Conservation (phyloP, 1,140 invertebrate species). For the Aporrectodea caliginosa region DNA sequence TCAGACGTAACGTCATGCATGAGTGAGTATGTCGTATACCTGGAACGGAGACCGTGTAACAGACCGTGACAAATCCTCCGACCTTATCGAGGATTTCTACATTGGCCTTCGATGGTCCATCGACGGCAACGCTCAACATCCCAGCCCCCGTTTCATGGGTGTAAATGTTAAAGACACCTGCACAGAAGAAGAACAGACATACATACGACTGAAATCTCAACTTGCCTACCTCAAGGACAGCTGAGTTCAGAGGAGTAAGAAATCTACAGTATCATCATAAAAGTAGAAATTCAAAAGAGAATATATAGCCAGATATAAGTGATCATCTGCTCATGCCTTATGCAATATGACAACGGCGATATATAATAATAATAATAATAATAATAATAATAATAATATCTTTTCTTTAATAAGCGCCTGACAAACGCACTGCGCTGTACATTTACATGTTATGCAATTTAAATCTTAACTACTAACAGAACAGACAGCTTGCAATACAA, state of each 20-base stretch:
- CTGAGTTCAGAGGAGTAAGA: too few species aligned
- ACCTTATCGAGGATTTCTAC: conserved; percentile 84
- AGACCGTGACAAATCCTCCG: conserved; percentile 83
- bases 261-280: background rate
- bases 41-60: conserved; percentile 58
- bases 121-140: conserved; percentile 85
- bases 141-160: conserved; percentile 93
- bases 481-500: too few species aligned
- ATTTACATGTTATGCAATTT: too few species aligned
- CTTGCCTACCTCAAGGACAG: too few species aligned
- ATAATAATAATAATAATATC: background rate
- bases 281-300: background rate
- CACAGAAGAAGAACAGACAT: conserved; percentile 1
- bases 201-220: background rate
- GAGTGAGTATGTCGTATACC: too few species aligned
- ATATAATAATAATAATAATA: background rate
- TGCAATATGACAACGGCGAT: too few species aligned
- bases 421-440: too few species aligned
- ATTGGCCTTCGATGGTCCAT: conserved; percentile 90
- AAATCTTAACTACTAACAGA: too few species aligned
- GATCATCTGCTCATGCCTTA: too few species aligned
- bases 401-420: too few species aligned
- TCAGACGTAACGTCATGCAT: too few species aligned
- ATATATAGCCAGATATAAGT: too few species aligned
- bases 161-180: conserved; percentile 91